A percentile compares a stretch with the other conserved stretches of the same genome.
Conservation (phyloP, 1,140 invertebrate genomes). For the Apolygus lucorum region DNA sequence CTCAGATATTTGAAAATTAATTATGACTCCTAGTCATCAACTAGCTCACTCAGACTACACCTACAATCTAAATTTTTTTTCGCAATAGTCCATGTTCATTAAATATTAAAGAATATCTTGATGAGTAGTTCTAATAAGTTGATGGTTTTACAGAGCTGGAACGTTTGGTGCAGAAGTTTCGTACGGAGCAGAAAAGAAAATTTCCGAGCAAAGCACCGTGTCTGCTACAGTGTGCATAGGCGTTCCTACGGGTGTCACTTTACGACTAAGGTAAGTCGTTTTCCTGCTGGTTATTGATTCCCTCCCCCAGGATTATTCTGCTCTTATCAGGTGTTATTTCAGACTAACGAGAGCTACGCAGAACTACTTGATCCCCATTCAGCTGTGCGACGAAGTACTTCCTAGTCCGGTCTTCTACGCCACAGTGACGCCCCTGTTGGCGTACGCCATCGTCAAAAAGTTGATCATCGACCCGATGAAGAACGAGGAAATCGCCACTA, state of each 20-base stretch:
- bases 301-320: too few relatives aligned
- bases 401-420: slow-evolving; percentile 89
- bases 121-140: too few relatives aligned
- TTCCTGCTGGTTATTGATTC: slow-evolving; percentile 23
- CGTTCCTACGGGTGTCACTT: slow-evolving; percentile 72
- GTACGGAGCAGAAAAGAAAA: slow-evolving; percentile 86
- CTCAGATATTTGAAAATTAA: too few relatives aligned
- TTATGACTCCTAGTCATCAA: too few relatives aligned
- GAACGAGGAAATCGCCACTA: slow-evolving; percentile 61
- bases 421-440: slow-evolving; percentile 72
- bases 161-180: slow-evolving; percentile 78
- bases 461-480: slow-evolving; percentile 80
- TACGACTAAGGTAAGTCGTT: slow-evolving; percentile 38
- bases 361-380: slow-evolving; percentile 80
- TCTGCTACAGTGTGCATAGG: slow-evolving; percentile 76
- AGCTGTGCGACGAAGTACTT: slow-evolving; percentile 80
- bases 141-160: slow-evolving; percentile 61
- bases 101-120: too few relatives aligned
- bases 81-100: too few relatives aligned
- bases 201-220: slow-evolving; percentile 81
- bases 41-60: too few relatives aligned
- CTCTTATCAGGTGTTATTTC: slow-evolving; percentile 35
- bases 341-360: slow-evolving; percentile 80
- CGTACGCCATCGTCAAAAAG: slow-evolving; percentile 72
- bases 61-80: too few relatives aligned